Evolutionary conservation across 1,140 invertebrate genomes (phyloP).

Genomic region (Orussus abietinus): DNA sequence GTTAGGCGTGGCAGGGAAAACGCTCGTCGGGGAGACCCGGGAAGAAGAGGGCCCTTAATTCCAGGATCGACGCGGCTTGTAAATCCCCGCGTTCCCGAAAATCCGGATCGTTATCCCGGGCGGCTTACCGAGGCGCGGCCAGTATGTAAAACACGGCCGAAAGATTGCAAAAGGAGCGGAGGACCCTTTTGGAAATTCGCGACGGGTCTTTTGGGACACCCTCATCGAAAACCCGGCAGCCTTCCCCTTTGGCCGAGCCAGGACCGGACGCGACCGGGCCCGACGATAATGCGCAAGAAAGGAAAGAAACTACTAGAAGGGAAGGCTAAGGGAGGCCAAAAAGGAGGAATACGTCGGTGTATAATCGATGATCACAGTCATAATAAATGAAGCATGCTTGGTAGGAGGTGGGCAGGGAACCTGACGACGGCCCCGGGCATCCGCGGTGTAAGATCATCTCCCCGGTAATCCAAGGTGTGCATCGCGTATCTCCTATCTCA

Average conservation of each 20-base stretch:
- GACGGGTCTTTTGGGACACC: constrained; percentile 35
- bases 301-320: constrained; percentile 8
- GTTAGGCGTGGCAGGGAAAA: neutral
- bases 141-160: constrained; percentile 31
- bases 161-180: constrained; percentile 11
- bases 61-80: neutral
- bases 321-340: constrained; percentile 12
- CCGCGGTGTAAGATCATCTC: constrained; percentile 48
- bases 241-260: constrained; percentile 17
- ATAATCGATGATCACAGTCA: constrained; percentile 54
- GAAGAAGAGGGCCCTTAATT: neutral
- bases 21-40: neutral
- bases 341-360: constrained; percentile 35
- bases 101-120: constrained; percentile 27
- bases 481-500: constrained; percentile 52
- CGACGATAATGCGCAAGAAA: neutral
- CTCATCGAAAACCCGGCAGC: constrained; percentile 30
- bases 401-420: constrained; percentile 32
- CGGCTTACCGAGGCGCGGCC: constrained; percentile 17
- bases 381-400: constrained; percentile 53
- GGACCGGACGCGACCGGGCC: constrained; percentile 1
- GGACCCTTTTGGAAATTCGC: constrained; percentile 38
- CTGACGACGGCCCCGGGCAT: constrained; percentile 47
- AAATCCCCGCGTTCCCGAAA: constrained; percentile 16
- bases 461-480: constrained; percentile 50